Conservation (phyloP, 1,140 invertebrate species). For the Cotesia typhae region DNA sequence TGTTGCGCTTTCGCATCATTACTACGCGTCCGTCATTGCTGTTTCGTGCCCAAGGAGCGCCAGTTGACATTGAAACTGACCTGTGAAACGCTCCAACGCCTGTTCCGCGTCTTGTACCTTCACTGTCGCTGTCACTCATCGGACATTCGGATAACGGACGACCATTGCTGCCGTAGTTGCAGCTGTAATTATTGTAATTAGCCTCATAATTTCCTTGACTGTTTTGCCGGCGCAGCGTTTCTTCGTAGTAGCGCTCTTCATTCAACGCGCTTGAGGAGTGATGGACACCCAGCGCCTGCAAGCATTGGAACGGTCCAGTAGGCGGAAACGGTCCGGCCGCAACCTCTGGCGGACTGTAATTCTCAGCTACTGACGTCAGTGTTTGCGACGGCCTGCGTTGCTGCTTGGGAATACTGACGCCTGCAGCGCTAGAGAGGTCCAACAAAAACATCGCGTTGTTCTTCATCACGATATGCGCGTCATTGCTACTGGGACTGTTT, state of each 20-base stretch:
- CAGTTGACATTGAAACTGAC: slow-evolving; percentile 74
- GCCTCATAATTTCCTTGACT: slow-evolving; percentile 48
- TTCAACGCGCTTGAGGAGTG: slow-evolving; percentile 62
- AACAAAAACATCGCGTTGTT: slow-evolving; percentile 95
- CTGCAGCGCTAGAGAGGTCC: slow-evolving; percentile 81
- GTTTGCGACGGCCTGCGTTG: slow-evolving; percentile 68
- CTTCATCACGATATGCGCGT: slow-evolving; percentile 84
- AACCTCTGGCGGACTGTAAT: slow-evolving; percentile 68
- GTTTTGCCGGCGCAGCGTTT: slow-evolving; percentile 64
- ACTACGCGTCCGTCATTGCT: slow-evolving; percentile 71
- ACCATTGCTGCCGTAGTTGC: slow-evolving; percentile 45
- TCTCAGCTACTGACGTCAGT: slow-evolving; percentile 71
- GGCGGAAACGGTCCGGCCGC: slow-evolving; percentile 67
- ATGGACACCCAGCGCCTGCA: slow-evolving; percentile 74
- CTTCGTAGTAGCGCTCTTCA: slow-evolving; percentile 69
- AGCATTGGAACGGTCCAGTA: slow-evolving; percentile 80
- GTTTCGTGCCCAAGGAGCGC: slow-evolving; percentile 70
- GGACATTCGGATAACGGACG: slow-evolving; percentile 69
- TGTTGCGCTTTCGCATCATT: slow-evolving; percentile 75
- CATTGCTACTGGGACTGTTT: slow-evolving; percentile 57
- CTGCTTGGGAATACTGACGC: slow-evolving; percentile 64
- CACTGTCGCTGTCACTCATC: slow-evolving; percentile 68
- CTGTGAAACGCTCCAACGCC: slow-evolving; percentile 67
- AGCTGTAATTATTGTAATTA: slow-evolving; percentile 49
- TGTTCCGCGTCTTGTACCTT: slow-evolving; percentile 66